Percentiles rank a stretch among this genome's conserved stretches.
Evolutionary conservation across 2,113 vertebrate genomes (phyloP).

Genomic region (Perognathus longimembris): DNA sequence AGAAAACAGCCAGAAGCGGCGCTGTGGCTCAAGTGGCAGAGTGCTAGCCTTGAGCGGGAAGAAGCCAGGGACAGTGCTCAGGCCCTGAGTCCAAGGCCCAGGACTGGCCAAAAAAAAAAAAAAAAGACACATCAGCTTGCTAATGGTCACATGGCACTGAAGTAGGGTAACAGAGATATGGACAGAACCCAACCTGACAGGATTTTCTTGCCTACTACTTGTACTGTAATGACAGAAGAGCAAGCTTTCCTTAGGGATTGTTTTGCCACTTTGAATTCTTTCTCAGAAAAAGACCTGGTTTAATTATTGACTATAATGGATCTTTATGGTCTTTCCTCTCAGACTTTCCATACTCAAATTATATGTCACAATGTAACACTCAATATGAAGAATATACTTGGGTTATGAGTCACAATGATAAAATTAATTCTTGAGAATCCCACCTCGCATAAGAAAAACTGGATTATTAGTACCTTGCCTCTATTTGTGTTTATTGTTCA

Average conservation of each 20-base stretch:
- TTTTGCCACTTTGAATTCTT: not conserved
- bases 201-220: not conserved
- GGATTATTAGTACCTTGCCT: not conserved
- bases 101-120: no score
- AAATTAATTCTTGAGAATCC: not conserved
- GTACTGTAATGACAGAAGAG: not conserved
- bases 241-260: not conserved
- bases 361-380: conserved; percentile 2
- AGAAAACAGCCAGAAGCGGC: no score
- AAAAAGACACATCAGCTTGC: not conserved
- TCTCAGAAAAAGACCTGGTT: conserved; percentile 32
- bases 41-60: no score
- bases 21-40: no score
- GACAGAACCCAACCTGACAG: not conserved
- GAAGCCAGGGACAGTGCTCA: no score
- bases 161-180: not conserved
- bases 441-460: conserved; percentile 13
- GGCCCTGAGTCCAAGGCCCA: no score
- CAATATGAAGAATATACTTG: not conserved
- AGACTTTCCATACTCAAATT: conserved; percentile 40
- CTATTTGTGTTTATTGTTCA: not conserved
- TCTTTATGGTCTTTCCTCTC: not conserved
- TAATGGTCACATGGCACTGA: not conserved
- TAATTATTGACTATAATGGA: conserved; percentile 52
- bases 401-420: not conserved